Conservation (phyloP, 2,113 vertebrate species). For the Macquaria australasica region DNA sequence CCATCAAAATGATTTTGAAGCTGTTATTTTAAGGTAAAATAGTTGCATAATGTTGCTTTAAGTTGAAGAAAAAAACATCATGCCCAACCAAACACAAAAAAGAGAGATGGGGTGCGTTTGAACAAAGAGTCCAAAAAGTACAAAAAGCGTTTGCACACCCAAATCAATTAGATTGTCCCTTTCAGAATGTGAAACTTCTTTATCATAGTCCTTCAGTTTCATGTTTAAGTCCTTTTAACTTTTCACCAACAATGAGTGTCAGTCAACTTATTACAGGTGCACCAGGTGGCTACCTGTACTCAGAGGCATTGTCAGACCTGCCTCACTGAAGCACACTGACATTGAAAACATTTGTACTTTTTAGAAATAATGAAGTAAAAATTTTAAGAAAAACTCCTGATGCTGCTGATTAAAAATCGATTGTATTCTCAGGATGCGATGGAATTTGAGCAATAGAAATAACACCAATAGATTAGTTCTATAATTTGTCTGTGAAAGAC, state of each 20-base stretch:
- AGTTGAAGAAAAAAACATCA: slow-evolving; percentile 2
- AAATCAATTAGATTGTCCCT: not conserved
- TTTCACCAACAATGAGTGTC: no score
- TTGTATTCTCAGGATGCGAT: not conserved
- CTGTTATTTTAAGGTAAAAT: no score
- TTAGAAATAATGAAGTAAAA: no score
- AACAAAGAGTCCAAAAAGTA: not conserved
- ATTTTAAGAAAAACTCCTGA: no score
- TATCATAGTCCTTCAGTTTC: not conserved
- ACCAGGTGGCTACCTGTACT: not conserved
- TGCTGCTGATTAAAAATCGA: not conserved
- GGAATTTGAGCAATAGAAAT: not conserved
- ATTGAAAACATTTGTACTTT: not conserved
- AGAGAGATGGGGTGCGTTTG: not conserved
- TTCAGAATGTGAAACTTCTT: no score
- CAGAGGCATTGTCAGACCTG: not conserved
- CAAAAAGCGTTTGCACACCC: not conserved
- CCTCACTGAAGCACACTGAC: not conserved
- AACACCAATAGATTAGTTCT: not conserved
- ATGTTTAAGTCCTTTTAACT: no score
- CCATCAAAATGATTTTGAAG: no score
- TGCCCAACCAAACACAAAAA: not conserved
- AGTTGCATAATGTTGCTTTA: not conserved
- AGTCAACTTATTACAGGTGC: not conserved
- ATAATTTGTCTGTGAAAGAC: not conserved